Percentiles rank a stretch among this genome's conserved stretches.
These are phyloP conservation scores for Myathropa florea DNA, from an alignment of 2,888 invertebrate genomes.

Conservation along the genomic window DNA sequence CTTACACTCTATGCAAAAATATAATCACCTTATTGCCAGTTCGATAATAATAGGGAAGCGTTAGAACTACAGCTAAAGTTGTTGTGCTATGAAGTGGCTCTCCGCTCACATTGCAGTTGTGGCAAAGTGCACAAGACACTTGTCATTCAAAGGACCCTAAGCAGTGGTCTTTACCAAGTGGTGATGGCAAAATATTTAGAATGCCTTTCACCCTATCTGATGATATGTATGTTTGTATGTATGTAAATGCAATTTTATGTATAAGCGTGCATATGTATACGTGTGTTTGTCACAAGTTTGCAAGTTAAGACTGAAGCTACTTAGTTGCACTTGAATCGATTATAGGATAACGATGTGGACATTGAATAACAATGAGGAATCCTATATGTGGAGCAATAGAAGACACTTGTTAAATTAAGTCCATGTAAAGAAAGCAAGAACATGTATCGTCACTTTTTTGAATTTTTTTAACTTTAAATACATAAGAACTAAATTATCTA, in stretches of 20 bases:
- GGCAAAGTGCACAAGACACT: slow-evolving; percentile 32
- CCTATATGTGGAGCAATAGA: background rate
- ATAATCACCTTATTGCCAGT: background rate
- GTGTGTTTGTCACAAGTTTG: slow-evolving; percentile 4
- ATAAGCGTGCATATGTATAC: background rate
- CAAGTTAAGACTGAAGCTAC: slow-evolving; percentile 53
- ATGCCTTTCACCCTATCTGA: slow-evolving; percentile 2
- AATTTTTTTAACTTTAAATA: no score
- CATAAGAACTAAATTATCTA: no score
- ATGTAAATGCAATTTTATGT: background rate
- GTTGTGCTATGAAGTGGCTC: slow-evolving; percentile 22
- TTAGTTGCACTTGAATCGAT: slow-evolving; percentile 61
- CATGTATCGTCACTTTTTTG: no score
- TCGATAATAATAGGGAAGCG: slow-evolving; percentile 1
- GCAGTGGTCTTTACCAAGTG: slow-evolving; percentile 14
- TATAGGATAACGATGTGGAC: slow-evolving; percentile 41
- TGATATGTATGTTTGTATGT: background rate
- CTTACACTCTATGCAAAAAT: background rate
- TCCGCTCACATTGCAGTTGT: slow-evolving; percentile 10
- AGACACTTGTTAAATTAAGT: background rate
- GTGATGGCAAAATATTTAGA: slow-evolving; percentile 43
- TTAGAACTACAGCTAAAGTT: background rate
- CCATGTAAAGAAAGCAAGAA: background rate
- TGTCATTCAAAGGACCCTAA: slow-evolving; percentile 27
- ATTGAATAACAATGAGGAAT: slow-evolving; percentile 48